Percentiles rank a stretch among this genome's conserved stretches.
phyloP scores from a whole-genome alignment of 2,888 invertebrate species.

The Linyphia triangularis region DNA sequence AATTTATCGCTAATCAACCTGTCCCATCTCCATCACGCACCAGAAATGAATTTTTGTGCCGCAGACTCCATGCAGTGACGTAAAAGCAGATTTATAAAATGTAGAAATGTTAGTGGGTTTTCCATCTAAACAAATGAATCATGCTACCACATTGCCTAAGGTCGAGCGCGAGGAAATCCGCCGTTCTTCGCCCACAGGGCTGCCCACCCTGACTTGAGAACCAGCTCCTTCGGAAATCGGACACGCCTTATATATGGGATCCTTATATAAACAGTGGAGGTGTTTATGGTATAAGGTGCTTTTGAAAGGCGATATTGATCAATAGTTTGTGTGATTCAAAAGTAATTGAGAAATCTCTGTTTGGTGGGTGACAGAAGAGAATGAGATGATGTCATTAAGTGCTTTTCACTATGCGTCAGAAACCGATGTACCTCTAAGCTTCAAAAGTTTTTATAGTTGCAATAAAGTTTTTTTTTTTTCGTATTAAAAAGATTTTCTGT shows the following conservation, averaged over 20 bases:
- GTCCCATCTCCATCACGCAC: slow-evolving; percentile 28
- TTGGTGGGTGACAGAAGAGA: too few relatives aligned
- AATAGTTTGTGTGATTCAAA: background rate
- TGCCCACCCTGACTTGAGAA: slow-evolving; percentile 6
- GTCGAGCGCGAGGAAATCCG: slow-evolving; percentile 29
- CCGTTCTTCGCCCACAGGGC: slow-evolving; percentile 29
- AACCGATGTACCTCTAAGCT: too few relatives aligned
- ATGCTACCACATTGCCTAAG: slow-evolving; percentile 14
- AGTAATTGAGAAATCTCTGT: too few relatives aligned
- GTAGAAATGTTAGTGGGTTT: slow-evolving; percentile 41
- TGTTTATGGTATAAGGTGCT: background rate
- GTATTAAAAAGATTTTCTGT: too few relatives aligned
- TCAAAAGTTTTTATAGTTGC: too few relatives aligned
- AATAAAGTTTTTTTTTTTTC: too few relatives aligned
- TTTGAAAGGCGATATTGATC: background rate
- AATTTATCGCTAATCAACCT: slow-evolving; percentile 12
- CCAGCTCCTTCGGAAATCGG: background rate
- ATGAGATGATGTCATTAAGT: too few relatives aligned
- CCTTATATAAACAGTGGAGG: background rate
- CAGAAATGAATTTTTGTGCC: slow-evolving; percentile 8
- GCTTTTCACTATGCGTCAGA: too few relatives aligned
- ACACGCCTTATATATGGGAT: slow-evolving; percentile 36
- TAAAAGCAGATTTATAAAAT: slow-evolving; percentile 18
- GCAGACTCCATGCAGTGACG: background rate
- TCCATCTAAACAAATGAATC: slow-evolving; percentile 27